Evolutionary conservation across 1,140 invertebrate genomes (phyloP).

Genomic region (Octopus sinensis): DNA sequence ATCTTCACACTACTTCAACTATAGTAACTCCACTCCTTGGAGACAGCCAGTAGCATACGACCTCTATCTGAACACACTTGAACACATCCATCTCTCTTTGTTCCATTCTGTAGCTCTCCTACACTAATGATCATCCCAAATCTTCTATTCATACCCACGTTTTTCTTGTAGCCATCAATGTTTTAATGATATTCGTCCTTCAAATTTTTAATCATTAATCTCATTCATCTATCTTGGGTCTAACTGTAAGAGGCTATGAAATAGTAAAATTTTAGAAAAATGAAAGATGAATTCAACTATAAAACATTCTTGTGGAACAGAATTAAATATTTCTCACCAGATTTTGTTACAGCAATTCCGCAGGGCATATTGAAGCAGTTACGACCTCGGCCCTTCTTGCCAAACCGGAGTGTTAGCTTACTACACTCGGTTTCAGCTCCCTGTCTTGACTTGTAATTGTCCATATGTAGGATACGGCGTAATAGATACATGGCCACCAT

Average conservation of each 20-base stretch:
- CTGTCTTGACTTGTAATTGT: conserved; percentile 15
- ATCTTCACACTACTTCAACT: no score
- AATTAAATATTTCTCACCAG: conserved; percentile 33
- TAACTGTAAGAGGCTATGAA: background rate
- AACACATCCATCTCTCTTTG: no score
- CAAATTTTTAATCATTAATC: background rate
- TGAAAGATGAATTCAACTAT: background rate
- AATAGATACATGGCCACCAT: conserved; percentile 31
- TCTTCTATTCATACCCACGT: background rate
- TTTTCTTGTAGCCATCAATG: background rate
- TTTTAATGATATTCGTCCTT: background rate
- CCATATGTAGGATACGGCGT: conserved; percentile 23
- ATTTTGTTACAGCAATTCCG: conserved; percentile 44
- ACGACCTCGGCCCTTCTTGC: conserved; percentile 39
- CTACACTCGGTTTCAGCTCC: conserved; percentile 22
- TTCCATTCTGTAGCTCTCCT: no score
- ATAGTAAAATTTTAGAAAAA: background rate
- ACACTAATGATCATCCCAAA: background rate
- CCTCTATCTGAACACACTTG: no score
- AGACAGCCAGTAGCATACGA: no score
- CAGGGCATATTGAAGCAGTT: conserved; percentile 47
- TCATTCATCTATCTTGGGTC: background rate
- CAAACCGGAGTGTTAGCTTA: conserved; percentile 39
- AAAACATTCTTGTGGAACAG: background rate
- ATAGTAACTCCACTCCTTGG: no score